These are phyloP conservation scores for Cosmia trapezina DNA, from an alignment of 2,888 invertebrate species.

Conservation along the genomic window DNA sequence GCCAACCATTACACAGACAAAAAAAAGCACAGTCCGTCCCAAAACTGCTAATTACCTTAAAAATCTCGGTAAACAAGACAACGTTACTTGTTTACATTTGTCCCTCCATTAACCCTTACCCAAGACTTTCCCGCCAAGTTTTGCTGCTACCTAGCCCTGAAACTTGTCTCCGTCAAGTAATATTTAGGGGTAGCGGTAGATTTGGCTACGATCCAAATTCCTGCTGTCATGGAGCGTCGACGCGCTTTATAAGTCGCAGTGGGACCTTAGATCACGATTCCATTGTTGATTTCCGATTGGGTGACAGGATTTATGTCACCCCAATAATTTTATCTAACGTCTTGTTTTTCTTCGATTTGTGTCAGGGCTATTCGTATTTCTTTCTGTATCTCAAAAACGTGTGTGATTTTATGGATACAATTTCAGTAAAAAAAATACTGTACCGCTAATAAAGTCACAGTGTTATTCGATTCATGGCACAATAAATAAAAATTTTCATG, in stretches of 20 bases:
- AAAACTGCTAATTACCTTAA: slow-evolving; percentile 25
- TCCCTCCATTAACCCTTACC: slow-evolving; percentile 38
- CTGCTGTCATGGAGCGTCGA: slow-evolving; percentile 27
- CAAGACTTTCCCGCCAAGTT: slow-evolving; percentile 30
- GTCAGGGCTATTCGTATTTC: slow-evolving; percentile 16
- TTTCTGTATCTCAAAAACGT: not conserved
- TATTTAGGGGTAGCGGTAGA: slow-evolving; percentile 36
- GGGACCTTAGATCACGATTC: slow-evolving; percentile 40
- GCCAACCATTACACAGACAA: not conserved
- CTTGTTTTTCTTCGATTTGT: slow-evolving; percentile 42
- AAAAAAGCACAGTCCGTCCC: not conserved
- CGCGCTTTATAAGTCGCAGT: slow-evolving; percentile 22
- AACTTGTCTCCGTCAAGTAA: slow-evolving; percentile 43
- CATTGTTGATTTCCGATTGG: slow-evolving; percentile 51
- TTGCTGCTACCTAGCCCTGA: slow-evolving; percentile 16
- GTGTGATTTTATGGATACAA: not conserved
- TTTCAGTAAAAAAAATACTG: not conserved
- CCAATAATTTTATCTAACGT: slow-evolving; percentile 35
- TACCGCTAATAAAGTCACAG: not conserved
- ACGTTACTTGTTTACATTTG: slow-evolving; percentile 38
- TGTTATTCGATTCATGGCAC: not conserved
- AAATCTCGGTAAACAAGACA: slow-evolving; percentile 16
- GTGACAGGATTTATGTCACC: slow-evolving; percentile 44
- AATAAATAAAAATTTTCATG: slow-evolving; percentile 8
- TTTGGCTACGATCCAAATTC: slow-evolving; percentile 58